Conservation (phyloP, 2,797 vertebrate genomes). For the Balearica regulorum region DNA sequence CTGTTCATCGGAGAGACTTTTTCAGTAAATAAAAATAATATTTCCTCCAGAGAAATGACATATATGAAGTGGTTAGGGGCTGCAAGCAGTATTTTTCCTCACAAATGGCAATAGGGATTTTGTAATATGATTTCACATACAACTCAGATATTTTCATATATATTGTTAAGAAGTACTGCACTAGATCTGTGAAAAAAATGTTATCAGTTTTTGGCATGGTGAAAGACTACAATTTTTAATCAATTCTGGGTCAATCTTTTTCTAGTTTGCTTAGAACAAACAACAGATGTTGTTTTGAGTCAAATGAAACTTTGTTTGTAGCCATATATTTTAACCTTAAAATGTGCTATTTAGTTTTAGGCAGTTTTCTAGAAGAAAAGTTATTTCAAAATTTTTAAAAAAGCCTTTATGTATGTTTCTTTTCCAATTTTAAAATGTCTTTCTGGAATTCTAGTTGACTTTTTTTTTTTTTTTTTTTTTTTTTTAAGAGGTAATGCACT, state of each 20-base stretch:
- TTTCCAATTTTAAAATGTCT: not conserved
- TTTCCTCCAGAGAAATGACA: not conserved
- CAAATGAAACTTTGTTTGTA: constrained; percentile 15
- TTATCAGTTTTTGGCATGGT: not conserved
- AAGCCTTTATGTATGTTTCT: not conserved
- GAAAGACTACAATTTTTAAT: not conserved
- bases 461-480: not conserved
- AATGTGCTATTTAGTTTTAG: not conserved
- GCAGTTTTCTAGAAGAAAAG: not conserved
- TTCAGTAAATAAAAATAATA: not conserved
- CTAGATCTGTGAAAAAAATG: not conserved
- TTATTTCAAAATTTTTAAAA: not conserved
- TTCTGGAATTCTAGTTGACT: not conserved
- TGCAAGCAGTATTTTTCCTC: not conserved
- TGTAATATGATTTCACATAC: not conserved
- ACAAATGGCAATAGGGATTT: not conserved
- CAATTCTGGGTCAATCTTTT: constrained; percentile 24
- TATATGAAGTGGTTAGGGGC: not conserved
- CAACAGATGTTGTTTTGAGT: constrained; percentile 36
- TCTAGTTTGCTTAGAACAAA: constrained; percentile 32
- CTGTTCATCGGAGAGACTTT: not conserved
- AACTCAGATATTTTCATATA: not conserved
- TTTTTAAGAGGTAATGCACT: not conserved
- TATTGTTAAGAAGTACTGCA: not conserved
- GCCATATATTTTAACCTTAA: not conserved